These are phyloP conservation scores for Pitangus sulphuratus DNA, from an alignment of 2,797 vertebrate genomes.

Conservation along the genomic window DNA sequence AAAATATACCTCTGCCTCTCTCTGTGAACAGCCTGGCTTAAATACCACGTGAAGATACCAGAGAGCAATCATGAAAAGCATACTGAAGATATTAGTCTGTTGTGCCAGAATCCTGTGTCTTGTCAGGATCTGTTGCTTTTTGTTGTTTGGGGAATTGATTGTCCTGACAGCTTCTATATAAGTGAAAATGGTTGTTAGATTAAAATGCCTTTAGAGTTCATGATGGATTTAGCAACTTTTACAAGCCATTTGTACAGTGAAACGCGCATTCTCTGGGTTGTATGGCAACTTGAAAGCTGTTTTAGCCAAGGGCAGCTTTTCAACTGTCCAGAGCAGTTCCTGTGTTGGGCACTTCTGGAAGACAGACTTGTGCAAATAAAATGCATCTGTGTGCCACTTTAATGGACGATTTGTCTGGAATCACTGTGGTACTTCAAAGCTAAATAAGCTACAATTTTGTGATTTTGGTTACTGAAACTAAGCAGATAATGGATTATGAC, in stretches of 20 bases:
- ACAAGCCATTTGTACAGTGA: conserved; percentile 40
- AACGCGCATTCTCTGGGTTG: conserved; percentile 21
- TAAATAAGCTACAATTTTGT: neutral
- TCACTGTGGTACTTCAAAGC: neutral
- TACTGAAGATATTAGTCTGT: neutral
- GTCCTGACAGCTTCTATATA: conserved; percentile 18
- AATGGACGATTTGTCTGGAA: fast-evolving
- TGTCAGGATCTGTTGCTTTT: conserved; percentile 18
- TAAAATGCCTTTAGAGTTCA: conserved; percentile 48
- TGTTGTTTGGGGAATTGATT: conserved; percentile 40
- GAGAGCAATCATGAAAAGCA: neutral
- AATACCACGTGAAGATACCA: neutral
- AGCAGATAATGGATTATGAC: neutral
- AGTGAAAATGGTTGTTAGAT: conserved; percentile 60
- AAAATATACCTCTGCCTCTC: neutral
- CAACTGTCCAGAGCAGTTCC: neutral
- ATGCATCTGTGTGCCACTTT: neutral
- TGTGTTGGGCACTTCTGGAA: neutral
- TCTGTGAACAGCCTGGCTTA: neutral
- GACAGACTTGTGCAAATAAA: neutral
- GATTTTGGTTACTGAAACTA: neutral
- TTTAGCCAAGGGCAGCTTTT: neutral
- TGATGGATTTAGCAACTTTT: conserved; percentile 59
- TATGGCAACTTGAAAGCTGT: neutral
- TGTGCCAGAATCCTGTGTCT: neutral